Base-by-base conservation (phyloP, 2,888 invertebrate species). In the Scaptomyza reducta region DNA sequence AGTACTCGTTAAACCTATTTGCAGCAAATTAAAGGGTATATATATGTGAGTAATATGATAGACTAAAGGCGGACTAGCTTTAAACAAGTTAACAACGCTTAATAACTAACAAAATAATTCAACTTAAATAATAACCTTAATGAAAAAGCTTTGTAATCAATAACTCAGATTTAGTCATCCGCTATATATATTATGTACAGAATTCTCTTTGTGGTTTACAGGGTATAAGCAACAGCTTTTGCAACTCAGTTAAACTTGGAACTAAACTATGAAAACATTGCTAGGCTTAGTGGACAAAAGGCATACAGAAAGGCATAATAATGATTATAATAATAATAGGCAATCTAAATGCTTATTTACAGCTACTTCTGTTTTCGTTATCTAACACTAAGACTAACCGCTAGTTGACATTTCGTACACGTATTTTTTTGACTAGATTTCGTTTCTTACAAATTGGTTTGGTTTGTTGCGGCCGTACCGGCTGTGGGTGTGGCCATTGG, bases 391-490 rank as follows among this genome's bases (percentile, higher is more conserved):
- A 11, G 16, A 33, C 49, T n/a, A 31, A 18, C 29, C 7, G 31
- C 13, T 6, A 18, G 3, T 7, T 31, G 3, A 31, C 9, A n/a
- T 33, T 33, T n/a, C n/a, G n/a, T n/a, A n/a, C n/a, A n/a, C n/a
- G n/a, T n/a, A n/a, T n/a, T n/a, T n/a, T n/a, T 49, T 31, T 49
- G 47, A 35, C 22, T 35, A 25, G 22, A 10, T 50, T 11, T 22
- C 5, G 31, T 4, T 10, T 74, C 67, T 88, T 88, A 87, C 65
- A 87, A 83, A 71, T 89, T 89, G 33, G 88, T 74, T 57, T 85
- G 54, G 5, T 22, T 18, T 10, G 38, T 33, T 0, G 57, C 38
- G 6, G 10, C 16, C 7, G 25, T 33, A 11, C 18, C 44, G n/a
- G 41, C 31, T 16, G 49, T n/a, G 6, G 33, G n/a, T 33, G 47